phyloP scores from a whole-genome alignment of 1,140 invertebrate genomes.

The Wasmannia auropunctata region DNA sequence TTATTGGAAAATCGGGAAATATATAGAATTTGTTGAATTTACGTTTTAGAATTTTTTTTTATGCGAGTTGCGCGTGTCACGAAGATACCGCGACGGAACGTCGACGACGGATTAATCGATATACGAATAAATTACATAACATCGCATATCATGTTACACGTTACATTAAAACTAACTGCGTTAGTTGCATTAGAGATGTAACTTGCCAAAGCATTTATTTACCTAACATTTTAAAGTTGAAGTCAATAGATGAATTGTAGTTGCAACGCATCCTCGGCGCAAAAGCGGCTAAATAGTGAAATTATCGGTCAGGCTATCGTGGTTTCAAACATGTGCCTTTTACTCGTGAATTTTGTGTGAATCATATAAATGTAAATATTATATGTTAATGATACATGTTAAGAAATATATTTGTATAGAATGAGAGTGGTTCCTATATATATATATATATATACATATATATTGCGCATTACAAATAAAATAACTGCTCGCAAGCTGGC shows the following conservation, averaged over 20 bases:
- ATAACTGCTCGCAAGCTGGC: background rate
- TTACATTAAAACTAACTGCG: conserved; percentile 27
- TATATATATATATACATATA: conserved; percentile 24
- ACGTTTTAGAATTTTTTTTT: conserved; percentile 11
- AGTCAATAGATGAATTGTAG: conserved; percentile 38
- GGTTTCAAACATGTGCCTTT: conserved; percentile 73
- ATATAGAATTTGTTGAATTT: conserved; percentile 13
- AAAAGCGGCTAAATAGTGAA: conserved; percentile 36
- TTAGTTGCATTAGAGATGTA: conserved; percentile 35
- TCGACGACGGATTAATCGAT: background rate
- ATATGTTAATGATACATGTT: conserved; percentile 61
- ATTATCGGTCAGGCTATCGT: conserved; percentile 55
- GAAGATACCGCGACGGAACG: background rate
- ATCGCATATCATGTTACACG: conserved; percentile 37
- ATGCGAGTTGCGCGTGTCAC: background rate
- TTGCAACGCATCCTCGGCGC: conserved; percentile 13
- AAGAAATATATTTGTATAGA: conserved; percentile 69
- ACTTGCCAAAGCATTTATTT: conserved; percentile 55
- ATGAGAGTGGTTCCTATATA: conserved; percentile 65
- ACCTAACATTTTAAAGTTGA: conserved; percentile 35
- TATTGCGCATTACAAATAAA: conserved; percentile 28
- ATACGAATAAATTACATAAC: background rate
- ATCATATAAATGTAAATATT: conserved; percentile 69
- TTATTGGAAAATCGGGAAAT: conserved; percentile 33
- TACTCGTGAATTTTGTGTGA: conserved; percentile 66